Evolutionary conservation across 2,888 invertebrate species (phyloP), one percentile per base, ranked within the genome.

Genomic region (Hesperia comma): DNA sequence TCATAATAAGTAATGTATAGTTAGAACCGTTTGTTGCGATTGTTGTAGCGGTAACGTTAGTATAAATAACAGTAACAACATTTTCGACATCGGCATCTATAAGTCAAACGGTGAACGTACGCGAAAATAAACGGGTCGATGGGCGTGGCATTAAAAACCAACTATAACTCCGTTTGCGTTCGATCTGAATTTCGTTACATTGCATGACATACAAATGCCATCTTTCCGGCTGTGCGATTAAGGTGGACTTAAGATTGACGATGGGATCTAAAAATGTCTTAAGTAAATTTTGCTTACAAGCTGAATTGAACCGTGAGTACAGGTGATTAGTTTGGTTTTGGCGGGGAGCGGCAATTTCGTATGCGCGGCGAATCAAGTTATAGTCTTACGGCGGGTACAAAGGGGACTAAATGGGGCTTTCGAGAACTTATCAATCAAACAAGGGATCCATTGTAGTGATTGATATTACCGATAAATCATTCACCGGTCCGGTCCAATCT

Each of bases 401-500:
- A 60, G 58, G 32, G 41, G 12, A 26, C 53, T 51, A 63, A 66
- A 55, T 46, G 6, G 17, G 37, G 43, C 66, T 66, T 66, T 66
- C 66, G 43, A 53, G 54, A 61, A 67, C 61, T 61, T 46, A 67
- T 67, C 66, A 67, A 61, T 67, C 66, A 67, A 46, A 67, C 66
- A 46, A 69, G 67, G 63, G 26, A 53, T 61, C 53, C 55, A 41
- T 68, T 70, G 69, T 70, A 60, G 40, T 71, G 74, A 72, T 75
- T 70, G 70, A 71, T 70, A 70, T 63, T 56, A 67, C 64, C 67
- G 70, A 75, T 74, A 70, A 70, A 73, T 71, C 70, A 69, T 69
- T 68, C 70, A 73, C 73, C 69, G 71, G 74, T 74, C 75, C 61
- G 51, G 63, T 73, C 70, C 70, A 69, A 68, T 79, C 73, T 74